Evolutionary conservation across 92 coral and sea anemone species (phyloP).

Genomic region (Phenganax marumi): DNA sequence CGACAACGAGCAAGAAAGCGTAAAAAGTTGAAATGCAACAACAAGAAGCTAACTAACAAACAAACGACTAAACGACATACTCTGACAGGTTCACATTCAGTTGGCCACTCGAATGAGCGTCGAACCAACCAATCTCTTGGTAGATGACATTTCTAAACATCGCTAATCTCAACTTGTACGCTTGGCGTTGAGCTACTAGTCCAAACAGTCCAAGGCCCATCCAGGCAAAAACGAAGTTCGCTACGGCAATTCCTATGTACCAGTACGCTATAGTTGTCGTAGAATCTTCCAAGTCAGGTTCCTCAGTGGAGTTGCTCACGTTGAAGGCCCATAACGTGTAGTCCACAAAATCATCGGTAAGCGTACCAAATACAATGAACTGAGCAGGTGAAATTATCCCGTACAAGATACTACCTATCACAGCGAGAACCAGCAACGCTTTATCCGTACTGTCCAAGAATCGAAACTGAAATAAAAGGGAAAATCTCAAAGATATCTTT

Average conservation of each 20-base stretch:
- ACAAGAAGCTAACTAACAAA: background rate
- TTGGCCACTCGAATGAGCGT: slow-evolving; percentile 74
- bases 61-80: slow-evolving; percentile 51
- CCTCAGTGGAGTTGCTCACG: slow-evolving; percentile 5
- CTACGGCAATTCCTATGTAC: slow-evolving; percentile 76
- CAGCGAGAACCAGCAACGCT: background rate
- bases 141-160: slow-evolving; percentile 74
- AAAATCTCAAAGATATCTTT: background rate
- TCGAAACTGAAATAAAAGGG: slow-evolving; percentile 9
- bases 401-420: background rate
- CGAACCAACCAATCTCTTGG: slow-evolving; percentile 97
- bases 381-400: slow-evolving; percentile 17
- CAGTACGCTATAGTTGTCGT: slow-evolving; percentile 66
- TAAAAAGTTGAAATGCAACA: too few relatives aligned
- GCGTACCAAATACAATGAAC: slow-evolving; percentile 12
- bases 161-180: slow-evolving; percentile 67
- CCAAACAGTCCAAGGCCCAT: slow-evolving; percentile 73
- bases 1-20: background rate
- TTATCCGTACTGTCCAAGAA: slow-evolving; percentile 21
- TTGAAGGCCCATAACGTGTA: background rate
- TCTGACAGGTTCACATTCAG: slow-evolving; percentile 77
- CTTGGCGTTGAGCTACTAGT: slow-evolving; percentile 71
- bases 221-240: slow-evolving; percentile 61
- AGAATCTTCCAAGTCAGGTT: slow-evolving; percentile 58
- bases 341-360: slow-evolving; percentile 19